These are phyloP conservation scores for Uria lomvia DNA, from an alignment of 2,113 vertebrate species.

Conservation along the genomic window DNA sequence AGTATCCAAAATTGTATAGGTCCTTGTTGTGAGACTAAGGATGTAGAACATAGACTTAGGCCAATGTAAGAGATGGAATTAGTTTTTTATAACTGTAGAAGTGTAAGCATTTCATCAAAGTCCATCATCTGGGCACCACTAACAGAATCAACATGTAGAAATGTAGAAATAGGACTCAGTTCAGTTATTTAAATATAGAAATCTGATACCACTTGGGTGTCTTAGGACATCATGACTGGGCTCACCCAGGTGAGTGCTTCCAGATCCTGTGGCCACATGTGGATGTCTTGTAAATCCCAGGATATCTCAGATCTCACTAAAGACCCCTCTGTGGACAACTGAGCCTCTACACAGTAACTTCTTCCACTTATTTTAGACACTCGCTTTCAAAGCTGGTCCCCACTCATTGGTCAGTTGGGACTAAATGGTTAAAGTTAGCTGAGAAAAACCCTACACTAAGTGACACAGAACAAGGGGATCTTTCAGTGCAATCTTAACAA, in stretches of 20 bases:
- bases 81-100: not conserved
- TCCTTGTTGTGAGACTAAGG: not conserved
- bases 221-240: not conserved
- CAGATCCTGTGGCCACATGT: not conserved
- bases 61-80: not conserved
- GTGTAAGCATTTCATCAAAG: not conserved
- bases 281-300: not conserved
- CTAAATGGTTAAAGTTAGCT: not conserved
- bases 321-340: not conserved
- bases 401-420: fast-evolving
- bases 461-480: not conserved
- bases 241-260: not conserved
- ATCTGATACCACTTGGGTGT: not conserved
- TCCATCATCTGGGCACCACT: not conserved
- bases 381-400: not conserved
- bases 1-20: not conserved
- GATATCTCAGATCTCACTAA: not conserved
- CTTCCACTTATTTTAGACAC: not conserved
- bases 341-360: not conserved
- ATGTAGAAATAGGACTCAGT: not conserved
- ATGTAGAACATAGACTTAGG: not conserved
- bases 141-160: not conserved
- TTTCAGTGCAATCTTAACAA: not conserved
- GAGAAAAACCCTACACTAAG: not conserved
- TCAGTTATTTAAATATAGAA: not conserved